Evolutionary conservation across 2,888 invertebrate genomes (phyloP), one percentile per base, ranked within the genome.

Genomic region (Imbricaverruca yamaguchii): DNA sequence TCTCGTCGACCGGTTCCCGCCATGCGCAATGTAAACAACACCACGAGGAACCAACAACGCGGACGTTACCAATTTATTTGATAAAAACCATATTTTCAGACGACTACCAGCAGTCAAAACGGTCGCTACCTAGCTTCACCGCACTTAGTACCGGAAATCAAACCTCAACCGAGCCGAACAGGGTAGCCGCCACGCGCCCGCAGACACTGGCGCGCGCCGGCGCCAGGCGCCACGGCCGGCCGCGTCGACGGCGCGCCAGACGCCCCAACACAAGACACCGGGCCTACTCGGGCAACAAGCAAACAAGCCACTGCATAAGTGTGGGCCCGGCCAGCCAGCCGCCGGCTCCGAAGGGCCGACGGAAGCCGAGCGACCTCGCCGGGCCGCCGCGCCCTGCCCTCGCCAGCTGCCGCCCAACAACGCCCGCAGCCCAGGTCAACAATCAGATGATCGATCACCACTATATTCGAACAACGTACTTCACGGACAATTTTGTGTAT

Each of bases 401-500:
- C 39, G 39, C 65, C 65, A 0, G 18, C 65, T 23, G n/a, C 65
- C n/a, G 18, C n/a, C n/a, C 65, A 23, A 6, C 15, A 65, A 23
- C 69, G n/a, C 69, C 15, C 69, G 69, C 69, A 25, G 69, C 25
- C 23, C 25, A 25, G 25, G 39, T 69, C 69, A 69, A 69, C 69
- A 69, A 69, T 69, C 69, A 39, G 39, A 69, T 25, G 25, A 69
- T 69, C 69, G 69, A 69, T 69, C 69, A 69, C 69, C 69, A 69
- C 69, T 69, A 69, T 69, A 69, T 69, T 69, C 69, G 69, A 69
- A 69, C 69, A 69, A 69, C 39, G 69, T 69, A 69, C 69, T 69
- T 69, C 69, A 69, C 69, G 69, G 69, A 69, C 69, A 69, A 69
- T 69, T 69, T 69, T 69, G 69, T 69, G 69, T 69, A 69, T 69